Evolutionary conservation across 1,140 invertebrate genomes (phyloP).

Genomic region (Papilio aristodemus): DNA sequence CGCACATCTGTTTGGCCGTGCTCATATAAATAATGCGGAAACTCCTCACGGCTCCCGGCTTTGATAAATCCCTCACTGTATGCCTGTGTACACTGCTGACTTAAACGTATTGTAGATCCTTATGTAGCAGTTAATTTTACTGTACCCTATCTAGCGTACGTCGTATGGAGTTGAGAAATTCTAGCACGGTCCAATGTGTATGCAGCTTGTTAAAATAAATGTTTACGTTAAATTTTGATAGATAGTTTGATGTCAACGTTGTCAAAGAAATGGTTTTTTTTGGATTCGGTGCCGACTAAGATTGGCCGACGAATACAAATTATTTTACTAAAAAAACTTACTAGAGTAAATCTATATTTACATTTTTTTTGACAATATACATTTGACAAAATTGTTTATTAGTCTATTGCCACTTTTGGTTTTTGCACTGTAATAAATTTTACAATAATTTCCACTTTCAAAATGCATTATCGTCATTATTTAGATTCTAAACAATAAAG

Average conservation of each 20-base stretch:
- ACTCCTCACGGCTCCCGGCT: constrained; percentile 52
- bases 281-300: no score
- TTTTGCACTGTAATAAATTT: background rate
- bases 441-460: no score
- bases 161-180: constrained; percentile 27
- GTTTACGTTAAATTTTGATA: background rate
- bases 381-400: no score
- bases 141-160: background rate
- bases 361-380: no score
- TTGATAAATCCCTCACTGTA: constrained; percentile 57
- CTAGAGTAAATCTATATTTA: no score
- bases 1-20: constrained; percentile 46
- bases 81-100: constrained; percentile 43
- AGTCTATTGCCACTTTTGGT: no score
- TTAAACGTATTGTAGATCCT: constrained; percentile 47
- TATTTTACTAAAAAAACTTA: no score
- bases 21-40: constrained; percentile 48
- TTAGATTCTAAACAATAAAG: no score
- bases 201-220: background rate
- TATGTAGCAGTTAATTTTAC: constrained; percentile 39
- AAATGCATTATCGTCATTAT: no score
- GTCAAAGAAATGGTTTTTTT: no score
- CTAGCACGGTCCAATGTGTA: background rate
- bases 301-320: no score
- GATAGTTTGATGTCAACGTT: no score